Percentiles rank a stretch among this genome's conserved stretches.
Evolutionary conservation across 2,113 vertebrate species (phyloP).

Genomic region (Progne subis): DNA sequence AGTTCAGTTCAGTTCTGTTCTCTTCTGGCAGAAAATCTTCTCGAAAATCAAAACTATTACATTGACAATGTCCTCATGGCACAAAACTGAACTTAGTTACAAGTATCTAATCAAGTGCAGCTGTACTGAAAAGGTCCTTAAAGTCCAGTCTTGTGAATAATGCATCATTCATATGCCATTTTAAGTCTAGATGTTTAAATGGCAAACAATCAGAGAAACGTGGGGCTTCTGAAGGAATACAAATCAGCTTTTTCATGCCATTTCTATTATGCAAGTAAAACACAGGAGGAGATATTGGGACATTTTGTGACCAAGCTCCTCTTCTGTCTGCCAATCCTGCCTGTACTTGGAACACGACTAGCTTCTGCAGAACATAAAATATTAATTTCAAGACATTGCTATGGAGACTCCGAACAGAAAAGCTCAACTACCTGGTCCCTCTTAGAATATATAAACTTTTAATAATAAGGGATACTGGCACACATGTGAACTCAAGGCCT

Average conservation of each 20-base stretch:
- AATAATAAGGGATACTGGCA: background rate
- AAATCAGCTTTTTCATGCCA: background rate
- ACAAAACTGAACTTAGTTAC: background rate
- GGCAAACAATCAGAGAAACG: background rate
- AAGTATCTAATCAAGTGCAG: background rate
- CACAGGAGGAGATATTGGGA: background rate
- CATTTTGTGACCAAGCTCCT: background rate
- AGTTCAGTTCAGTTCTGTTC: background rate
- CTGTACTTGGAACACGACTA: background rate
- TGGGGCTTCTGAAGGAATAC: background rate
- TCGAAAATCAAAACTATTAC: background rate
- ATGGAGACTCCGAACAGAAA: background rate
- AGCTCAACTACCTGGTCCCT: background rate
- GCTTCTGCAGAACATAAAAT: background rate
- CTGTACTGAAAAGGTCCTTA: background rate
- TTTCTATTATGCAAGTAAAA: background rate
- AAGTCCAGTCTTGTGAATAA: background rate
- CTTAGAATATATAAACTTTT: background rate
- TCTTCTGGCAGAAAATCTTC: background rate
- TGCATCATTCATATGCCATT: background rate
- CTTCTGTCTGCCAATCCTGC: background rate
- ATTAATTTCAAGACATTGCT: constrained; percentile 22
- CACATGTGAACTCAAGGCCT: background rate
- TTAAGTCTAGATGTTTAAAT: background rate
- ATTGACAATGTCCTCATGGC: background rate